These are phyloP conservation scores for rabbit (Oryctolagus cuniculus) DNA, from an alignment of 2,113 vertebrate species.

Conservation along the genomic window mOryCun1.1 NC_091432.1:50293001-50293500, in stretches of 20 bases:
- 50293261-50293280: background rate
- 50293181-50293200: fast-evolving
- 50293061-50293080: background rate
- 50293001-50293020: background rate
- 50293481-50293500: constrained; percentile 90
- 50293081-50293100: background rate
- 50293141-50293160: background rate
- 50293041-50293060: background rate
- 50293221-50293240: fast-evolving
- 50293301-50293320: background rate
- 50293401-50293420: constrained; percentile 83
- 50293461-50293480: constrained; percentile 89
- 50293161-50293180: too few relatives aligned
- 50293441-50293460: constrained; percentile 91
- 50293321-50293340: background rate
- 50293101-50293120: background rate
- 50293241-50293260: background rate
- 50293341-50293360: background rate
- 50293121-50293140: background rate
- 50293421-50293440: constrained; percentile 87
- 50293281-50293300: background rate
- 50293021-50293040: background rate
- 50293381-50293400: background rate
- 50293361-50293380: too few relatives aligned
- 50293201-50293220: background rate